A percentile compares a stretch with the other conserved stretches of the same genome.
phyloP scores from a whole-genome alignment of 2,113 vertebrate genomes.

The Phylloscopus whistleri region DNA sequence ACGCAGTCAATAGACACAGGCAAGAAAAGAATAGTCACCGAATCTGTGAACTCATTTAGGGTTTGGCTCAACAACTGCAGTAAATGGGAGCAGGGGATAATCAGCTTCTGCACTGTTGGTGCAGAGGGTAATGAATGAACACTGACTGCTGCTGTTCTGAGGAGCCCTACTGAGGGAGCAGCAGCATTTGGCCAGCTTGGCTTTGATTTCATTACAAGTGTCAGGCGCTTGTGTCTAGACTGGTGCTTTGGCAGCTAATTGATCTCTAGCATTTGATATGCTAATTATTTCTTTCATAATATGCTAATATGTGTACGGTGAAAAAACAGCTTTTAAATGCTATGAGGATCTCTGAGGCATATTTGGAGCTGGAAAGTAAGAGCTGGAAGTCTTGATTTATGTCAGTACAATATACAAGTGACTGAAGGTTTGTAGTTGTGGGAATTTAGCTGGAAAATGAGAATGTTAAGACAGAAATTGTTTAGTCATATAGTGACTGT shows the following conservation, averaged over 20 bases:
- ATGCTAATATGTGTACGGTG: conserved; percentile 31
- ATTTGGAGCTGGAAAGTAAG: not conserved
- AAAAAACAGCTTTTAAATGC: conserved; percentile 6
- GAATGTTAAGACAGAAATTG: not conserved
- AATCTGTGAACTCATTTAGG: not conserved
- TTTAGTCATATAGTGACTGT: not conserved
- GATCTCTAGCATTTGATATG: conserved; percentile 55
- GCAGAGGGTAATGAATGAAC: conserved; percentile 14
- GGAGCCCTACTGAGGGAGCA: not conserved
- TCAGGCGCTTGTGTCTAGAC: conserved; percentile 10
- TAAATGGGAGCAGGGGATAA: not conserved
- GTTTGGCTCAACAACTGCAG: not conserved
- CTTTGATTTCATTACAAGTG: conserved; percentile 34
- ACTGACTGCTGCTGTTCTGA: not conserved
- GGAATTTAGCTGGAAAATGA: not conserved
- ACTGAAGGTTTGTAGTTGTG: not conserved
- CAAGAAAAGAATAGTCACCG: not conserved
- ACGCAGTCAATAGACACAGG: rapidly evolving
- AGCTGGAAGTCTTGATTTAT: not conserved
- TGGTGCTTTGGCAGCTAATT: conserved; percentile 49
- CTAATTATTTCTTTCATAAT: conserved; percentile 57
- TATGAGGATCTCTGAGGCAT: not conserved
- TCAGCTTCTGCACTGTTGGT: not conserved
- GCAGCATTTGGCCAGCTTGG: not conserved
- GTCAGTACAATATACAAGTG: not conserved